Percentiles rank a stretch among this genome's conserved stretches.
Evolutionary conservation across 2,113 vertebrate genomes (phyloP).

Genomic region (Pristiophorus japonicus): DNA sequence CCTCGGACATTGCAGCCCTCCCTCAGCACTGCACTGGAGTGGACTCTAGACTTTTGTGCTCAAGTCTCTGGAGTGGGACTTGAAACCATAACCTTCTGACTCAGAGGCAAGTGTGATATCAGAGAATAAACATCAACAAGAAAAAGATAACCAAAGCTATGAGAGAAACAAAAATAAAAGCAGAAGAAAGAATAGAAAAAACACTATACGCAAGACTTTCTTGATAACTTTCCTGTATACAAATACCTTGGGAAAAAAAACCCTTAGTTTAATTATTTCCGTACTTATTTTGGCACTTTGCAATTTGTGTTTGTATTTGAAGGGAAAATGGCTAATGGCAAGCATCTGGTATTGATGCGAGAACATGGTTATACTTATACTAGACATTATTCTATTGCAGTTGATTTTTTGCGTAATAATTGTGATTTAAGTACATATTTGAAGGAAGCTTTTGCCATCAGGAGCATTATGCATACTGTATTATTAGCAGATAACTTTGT

Average conservation of each 20-base stretch:
- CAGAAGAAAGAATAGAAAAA: not conserved
- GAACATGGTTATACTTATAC: not conserved
- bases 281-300: slow-evolving; percentile 12
- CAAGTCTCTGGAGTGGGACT: not conserved
- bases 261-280: not conserved
- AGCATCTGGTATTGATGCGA: not conserved
- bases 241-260: not conserved
- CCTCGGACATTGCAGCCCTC: not conserved
- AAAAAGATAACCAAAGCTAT: not conserved
- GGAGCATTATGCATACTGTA: not conserved
- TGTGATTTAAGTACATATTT: not conserved
- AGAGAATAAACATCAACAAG: not conserved
- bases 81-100: not conserved
- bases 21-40: not conserved
- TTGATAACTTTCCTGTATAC: not conserved
- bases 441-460: not conserved
- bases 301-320: slow-evolving; percentile 23
- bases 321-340: slow-evolving; percentile 11
- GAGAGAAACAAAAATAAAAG: not conserved
- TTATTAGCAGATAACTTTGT: not conserved
- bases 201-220: not conserved
- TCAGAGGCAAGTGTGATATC: not conserved
- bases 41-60: not conserved
- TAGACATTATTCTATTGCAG: not conserved
- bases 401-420: not conserved